A percentile compares a stretch with the other conserved stretches of the same genome.
Conservation (phyloP, 2,113 vertebrate species). For the Sciurus niger region DNA sequence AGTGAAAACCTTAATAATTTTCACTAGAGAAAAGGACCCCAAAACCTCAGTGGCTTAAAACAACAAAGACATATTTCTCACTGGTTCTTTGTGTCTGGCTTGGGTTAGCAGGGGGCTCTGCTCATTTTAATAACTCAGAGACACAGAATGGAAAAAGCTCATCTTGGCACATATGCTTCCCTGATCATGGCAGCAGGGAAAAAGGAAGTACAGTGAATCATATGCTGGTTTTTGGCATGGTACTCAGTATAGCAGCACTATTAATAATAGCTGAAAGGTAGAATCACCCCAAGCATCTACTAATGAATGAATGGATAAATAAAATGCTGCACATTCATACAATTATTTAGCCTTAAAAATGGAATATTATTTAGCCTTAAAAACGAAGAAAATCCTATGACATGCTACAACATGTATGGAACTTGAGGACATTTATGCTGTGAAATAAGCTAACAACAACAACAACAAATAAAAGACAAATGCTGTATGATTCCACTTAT, state of each 20-base stretch:
- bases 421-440: neutral
- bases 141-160: neutral
- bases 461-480: neutral
- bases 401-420: neutral
- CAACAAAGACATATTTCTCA: neutral
- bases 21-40: neutral
- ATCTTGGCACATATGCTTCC: neutral
- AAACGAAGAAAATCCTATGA: neutral
- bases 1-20: conserved; percentile 9
- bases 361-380: neutral
- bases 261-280: neutral
- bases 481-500: neutral
- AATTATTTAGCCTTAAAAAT: neutral
- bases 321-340: neutral
- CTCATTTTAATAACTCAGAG: neutral
- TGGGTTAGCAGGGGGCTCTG: neutral
- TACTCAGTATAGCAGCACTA: neutral
- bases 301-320: neutral
- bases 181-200: neutral
- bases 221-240: neutral
- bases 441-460: neutral
- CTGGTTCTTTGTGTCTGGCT: neutral
- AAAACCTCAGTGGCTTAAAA: neutral
- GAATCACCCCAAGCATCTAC: neutral
- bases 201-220: neutral